phyloP scores from a whole-genome alignment of 2,888 invertebrate species.

The Maniola hyperantus region DNA sequence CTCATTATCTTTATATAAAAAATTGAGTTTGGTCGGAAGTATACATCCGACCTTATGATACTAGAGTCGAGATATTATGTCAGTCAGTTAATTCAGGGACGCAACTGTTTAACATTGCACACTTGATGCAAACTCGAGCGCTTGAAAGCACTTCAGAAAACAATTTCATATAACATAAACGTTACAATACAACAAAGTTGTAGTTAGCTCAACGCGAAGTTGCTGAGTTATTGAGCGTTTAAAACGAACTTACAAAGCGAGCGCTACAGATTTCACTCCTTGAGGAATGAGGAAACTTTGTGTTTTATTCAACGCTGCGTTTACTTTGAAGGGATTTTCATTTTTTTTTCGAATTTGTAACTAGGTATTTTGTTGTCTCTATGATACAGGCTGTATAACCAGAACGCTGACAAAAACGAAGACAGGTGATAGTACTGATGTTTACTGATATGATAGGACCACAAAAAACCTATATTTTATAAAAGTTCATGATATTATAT shows the following conservation, averaged over 20 bases:
- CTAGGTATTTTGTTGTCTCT: too few species aligned
- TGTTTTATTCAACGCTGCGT: slow-evolving; percentile 16
- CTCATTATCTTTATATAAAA: too few species aligned
- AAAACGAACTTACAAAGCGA: slow-evolving; percentile 45
- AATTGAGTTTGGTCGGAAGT: too few species aligned
- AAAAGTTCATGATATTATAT: too few species aligned
- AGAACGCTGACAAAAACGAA: too few species aligned
- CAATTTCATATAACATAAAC: slow-evolving; percentile 27
- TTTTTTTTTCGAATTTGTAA: too few species aligned
- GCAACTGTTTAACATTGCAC: neutral
- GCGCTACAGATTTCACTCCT: slow-evolving; percentile 46
- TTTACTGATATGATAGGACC: too few species aligned
- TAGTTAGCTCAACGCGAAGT: slow-evolving; percentile 25
- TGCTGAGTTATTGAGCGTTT: slow-evolving; percentile 36
- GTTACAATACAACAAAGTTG: slow-evolving; percentile 31
- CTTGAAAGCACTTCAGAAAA: slow-evolving; percentile 12
- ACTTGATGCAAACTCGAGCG: neutral
- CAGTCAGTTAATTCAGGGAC: neutral
- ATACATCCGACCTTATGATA: too few species aligned
- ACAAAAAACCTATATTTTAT: too few species aligned
- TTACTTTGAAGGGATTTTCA: slow-evolving; percentile 6
- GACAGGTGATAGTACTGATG: too few species aligned
- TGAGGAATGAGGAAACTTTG: slow-evolving; percentile 42
- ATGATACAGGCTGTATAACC: too few species aligned
- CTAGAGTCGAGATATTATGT: neutral